Conservation (phyloP, 2,113 vertebrate species). For the Mystacornis crossleyi region DNA sequence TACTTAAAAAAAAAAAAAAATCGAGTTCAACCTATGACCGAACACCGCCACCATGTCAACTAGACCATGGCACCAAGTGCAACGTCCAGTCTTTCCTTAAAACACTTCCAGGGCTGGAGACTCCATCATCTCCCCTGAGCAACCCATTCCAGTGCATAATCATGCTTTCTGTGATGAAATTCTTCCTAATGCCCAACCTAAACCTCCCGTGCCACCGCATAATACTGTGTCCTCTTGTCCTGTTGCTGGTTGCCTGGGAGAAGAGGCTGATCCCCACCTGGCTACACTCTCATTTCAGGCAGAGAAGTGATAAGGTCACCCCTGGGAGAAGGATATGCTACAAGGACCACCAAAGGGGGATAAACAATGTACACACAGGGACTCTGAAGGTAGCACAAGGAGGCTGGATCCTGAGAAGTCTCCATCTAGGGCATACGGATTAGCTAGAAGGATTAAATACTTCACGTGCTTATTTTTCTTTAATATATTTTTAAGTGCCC, state of each 20-base stretch:
- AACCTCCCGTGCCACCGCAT: neutral
- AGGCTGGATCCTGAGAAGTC: neutral
- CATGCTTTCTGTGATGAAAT: neutral
- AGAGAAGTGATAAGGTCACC: neutral
- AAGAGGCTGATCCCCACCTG: neutral
- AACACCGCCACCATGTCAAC: neutral
- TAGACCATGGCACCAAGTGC: neutral
- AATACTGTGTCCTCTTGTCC: neutral
- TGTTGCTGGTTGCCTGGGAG: neutral
- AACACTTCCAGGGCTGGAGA: neutral
- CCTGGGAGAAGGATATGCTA: neutral
- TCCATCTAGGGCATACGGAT: accelerated
- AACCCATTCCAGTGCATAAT: neutral
- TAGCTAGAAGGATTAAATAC: neutral
- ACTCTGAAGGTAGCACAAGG: neutral
- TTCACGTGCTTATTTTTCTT: neutral
- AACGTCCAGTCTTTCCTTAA: neutral
- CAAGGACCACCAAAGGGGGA: neutral
- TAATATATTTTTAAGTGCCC: neutral
- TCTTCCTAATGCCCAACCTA: neutral
- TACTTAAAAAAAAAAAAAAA: neutral
- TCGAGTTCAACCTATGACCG: accelerated
- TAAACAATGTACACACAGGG: accelerated
- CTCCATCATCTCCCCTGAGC: neutral
- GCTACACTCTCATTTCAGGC: neutral